Percentiles rank a stretch among this genome's conserved stretches.
Conservation (phyloP, 2,797 vertebrate species). For the Danio jaintianensis region DNA sequence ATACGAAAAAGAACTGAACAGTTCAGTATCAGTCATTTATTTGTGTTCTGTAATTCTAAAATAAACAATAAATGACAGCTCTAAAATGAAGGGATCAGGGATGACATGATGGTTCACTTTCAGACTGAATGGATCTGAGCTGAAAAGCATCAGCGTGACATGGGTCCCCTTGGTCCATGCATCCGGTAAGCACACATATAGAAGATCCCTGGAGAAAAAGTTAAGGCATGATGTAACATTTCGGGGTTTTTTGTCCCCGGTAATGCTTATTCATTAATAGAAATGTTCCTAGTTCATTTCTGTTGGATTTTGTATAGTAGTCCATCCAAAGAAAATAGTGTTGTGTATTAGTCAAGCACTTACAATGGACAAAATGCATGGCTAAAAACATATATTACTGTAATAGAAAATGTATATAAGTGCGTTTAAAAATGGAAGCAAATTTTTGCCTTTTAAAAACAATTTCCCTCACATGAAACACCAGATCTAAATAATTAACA, state of each 20-base stretch:
- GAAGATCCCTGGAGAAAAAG: conserved; percentile 79
- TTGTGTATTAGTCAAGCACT: neutral
- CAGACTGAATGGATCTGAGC: conserved; percentile 25
- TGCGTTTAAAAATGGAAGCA: too few relatives aligned
- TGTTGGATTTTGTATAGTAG: neutral
- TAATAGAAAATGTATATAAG: too few relatives aligned
- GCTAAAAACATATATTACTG: too few relatives aligned
- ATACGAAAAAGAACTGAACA: neutral
- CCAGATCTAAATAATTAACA: too few relatives aligned
- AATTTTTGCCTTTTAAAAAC: too few relatives aligned
- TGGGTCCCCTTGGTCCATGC: conserved; percentile 81
- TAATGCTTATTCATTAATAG: neutral
- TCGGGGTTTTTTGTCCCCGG: neutral
- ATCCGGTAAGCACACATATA: conserved; percentile 87
- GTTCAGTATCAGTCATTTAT: conserved; percentile 65
- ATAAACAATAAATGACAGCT: conserved; percentile 49
- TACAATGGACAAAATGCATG: neutral
- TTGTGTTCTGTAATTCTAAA: conserved; percentile 48
- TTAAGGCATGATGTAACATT: neutral
- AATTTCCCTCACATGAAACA: too few relatives aligned
- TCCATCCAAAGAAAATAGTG: neutral
- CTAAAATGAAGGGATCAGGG: conserved; percentile 51
- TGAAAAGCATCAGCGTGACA: conserved; percentile 72
- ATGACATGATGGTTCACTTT: conserved; percentile 54
- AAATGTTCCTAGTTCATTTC: neutral